Evolutionary conservation across 2,113 vertebrate species (phyloP), one percentile per base, ranked within the genome.

Genomic region (Rhynchopsitta pachyrhyncha): DNA sequence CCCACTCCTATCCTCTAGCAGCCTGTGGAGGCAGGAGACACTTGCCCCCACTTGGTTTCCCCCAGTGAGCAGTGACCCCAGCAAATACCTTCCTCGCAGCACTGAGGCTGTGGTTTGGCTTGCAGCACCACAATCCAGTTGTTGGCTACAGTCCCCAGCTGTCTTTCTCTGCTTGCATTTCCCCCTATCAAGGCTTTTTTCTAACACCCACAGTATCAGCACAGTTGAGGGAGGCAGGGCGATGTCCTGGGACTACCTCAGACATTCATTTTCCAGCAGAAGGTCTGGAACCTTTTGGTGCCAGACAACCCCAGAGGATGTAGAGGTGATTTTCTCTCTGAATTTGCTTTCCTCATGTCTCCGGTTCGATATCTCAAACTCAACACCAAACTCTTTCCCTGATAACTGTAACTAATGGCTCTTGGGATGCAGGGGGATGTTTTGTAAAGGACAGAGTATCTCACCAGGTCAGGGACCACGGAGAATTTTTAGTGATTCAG

Each of bases 141-240:
- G 79, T 62, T 92, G n/a, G 86, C 92, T 81, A 77, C 76, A 95
- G 75, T 90, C 71, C 46, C 71, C 80, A 96, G 83, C 93, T 78
- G 66, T 47, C 89, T 92, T 90, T 70, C 79, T 75, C 73, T 93
- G 83, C 92, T 95, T 97, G 93, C 66, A 69, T 92, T 94, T 95
- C 42, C 42, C 67, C 55, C 86, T 95, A 93, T 95, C 92, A 93
- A 84, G 83, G 29, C 60, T 89, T 89, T 90, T 88, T 91, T 50
- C 83, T 83, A 84, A 87, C 93, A 95, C 92, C 42, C 23, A 1
- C 0, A 1, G 52, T 95, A 95, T 97, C 94, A 93, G 77, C 13
- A 41, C 37, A 59, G 33, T 50, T 76, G 47, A 33, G 47, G 73
- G 25, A 86, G 46, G 50, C 69, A 86, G 55, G 62, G 33, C 2